Conservation (phyloP, 53 echinoderm and acorn worm species). For the Mesocentrotus franciscanus region DNA sequence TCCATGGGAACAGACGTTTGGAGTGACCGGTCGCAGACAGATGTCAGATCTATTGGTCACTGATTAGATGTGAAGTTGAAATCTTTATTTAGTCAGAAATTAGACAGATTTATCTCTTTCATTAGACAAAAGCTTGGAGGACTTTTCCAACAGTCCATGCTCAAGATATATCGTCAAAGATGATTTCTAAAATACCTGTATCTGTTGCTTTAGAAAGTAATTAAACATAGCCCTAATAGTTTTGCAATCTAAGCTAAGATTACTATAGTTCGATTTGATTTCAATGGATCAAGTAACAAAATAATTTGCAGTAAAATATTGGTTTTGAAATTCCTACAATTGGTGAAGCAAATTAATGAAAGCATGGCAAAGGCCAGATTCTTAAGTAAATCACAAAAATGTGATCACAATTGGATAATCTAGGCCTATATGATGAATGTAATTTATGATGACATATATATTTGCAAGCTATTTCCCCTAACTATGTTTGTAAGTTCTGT, state of each 20-base stretch:
- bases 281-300: too few species aligned
- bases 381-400: too few species aligned
- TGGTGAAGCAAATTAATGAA: too few species aligned
- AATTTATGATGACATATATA: neutral
- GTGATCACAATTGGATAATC: too few species aligned
- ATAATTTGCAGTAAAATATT: too few species aligned
- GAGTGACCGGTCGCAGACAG: neutral
- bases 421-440: neutral
- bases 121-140: neutral
- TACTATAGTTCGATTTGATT: neutral
- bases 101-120: neutral
- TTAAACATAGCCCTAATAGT: neutral
- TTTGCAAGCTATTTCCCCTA: too few species aligned
- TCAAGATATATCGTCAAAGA: neutral
- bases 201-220: neutral
- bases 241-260: neutral
- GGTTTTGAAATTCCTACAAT: too few species aligned
- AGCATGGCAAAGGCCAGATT: too few species aligned
- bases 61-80: neutral
- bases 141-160: neutral
- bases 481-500: neutral
- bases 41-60: slow-evolving; percentile 28
- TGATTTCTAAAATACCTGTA: neutral
- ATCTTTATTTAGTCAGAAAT: neutral
- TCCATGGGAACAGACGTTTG: neutral